These are phyloP conservation scores for Apis cerana DNA, from an alignment of 1,140 invertebrate genomes.

Conservation along the genomic window DNA sequence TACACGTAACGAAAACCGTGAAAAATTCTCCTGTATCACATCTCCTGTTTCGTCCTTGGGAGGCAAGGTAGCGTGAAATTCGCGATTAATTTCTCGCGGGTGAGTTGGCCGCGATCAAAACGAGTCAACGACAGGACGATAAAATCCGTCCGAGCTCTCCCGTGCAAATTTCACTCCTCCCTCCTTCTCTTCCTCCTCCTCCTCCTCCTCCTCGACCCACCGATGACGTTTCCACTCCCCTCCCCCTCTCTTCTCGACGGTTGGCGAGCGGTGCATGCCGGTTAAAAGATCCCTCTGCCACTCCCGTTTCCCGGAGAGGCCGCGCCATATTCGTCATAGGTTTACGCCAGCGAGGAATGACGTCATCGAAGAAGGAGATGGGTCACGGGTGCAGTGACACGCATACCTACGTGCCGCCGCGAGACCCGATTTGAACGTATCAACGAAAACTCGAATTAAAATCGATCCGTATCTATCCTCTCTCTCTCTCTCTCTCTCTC, in stretches of 20 bases:
- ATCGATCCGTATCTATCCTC: conserved; percentile 19
- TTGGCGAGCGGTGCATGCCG: not conserved
- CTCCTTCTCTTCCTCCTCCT: no score
- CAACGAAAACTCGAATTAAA: conserved; percentile 42
- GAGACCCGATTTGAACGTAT: conserved; percentile 49
- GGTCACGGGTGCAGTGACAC: conserved; percentile 50
- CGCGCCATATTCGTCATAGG: conserved; percentile 51
- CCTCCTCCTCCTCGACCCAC: not conserved
- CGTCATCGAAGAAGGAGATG: conserved; percentile 50
- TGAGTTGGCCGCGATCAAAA: not conserved
- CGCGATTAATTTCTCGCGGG: conserved; percentile 1
- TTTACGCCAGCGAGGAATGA: conserved; percentile 46
- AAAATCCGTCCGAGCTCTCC: not conserved
- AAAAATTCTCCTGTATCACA: not conserved
- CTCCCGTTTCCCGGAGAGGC: conserved; percentile 33
- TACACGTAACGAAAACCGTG: not conserved
- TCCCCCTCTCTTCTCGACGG: no score
- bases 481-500: not conserved
- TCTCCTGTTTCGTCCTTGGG: not conserved
- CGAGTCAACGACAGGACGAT: not conserved
- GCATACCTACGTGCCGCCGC: conserved; percentile 35
- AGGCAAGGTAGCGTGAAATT: not conserved
- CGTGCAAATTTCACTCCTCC: no score
- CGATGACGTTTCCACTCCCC: not conserved
- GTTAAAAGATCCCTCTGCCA: conserved; percentile 33